Conservation (phyloP, 2,113 vertebrate species). For the Mormoops blainvillei region DNA sequence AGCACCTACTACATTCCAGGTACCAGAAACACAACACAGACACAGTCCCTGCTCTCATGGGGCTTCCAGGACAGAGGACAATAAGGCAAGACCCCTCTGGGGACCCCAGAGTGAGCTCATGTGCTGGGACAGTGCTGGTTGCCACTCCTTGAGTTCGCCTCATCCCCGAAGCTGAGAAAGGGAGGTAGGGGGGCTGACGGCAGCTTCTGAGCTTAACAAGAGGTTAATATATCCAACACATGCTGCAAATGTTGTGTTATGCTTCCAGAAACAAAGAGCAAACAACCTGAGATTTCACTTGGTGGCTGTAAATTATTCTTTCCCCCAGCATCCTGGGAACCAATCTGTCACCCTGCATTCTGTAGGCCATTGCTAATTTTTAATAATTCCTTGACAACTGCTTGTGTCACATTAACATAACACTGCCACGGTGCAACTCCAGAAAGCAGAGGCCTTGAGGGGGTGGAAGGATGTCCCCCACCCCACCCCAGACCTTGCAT, state of each 20-base stretch:
- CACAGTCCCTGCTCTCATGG: not conserved
- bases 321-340: constrained; percentile 4
- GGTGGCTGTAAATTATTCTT: constrained; percentile 51
- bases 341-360: constrained; percentile 49
- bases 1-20: not conserved
- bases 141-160: rapidly evolving
- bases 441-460: not conserved
- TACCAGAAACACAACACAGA: not conserved
- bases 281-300: constrained; percentile 40
- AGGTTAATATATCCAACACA: constrained; percentile 9
- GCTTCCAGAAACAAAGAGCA: constrained; percentile 31
- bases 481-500: no score
- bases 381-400: constrained; percentile 57
- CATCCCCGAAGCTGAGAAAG: not conserved
- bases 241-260: constrained; percentile 32
- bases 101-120: not conserved
- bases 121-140: not conserved
- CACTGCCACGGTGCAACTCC: not conserved
- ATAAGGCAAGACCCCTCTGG: not conserved
- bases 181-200: not conserved
- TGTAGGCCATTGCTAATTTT: constrained; percentile 51
- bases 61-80: not conserved
- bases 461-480: not conserved
- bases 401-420: not conserved
- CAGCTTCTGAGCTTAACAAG: constrained; percentile 51